A percentile compares a stretch with the other conserved stretches of the same genome.
Conservation (phyloP, 2,797 vertebrate genomes). For the Oreortyx pictus region DNA sequence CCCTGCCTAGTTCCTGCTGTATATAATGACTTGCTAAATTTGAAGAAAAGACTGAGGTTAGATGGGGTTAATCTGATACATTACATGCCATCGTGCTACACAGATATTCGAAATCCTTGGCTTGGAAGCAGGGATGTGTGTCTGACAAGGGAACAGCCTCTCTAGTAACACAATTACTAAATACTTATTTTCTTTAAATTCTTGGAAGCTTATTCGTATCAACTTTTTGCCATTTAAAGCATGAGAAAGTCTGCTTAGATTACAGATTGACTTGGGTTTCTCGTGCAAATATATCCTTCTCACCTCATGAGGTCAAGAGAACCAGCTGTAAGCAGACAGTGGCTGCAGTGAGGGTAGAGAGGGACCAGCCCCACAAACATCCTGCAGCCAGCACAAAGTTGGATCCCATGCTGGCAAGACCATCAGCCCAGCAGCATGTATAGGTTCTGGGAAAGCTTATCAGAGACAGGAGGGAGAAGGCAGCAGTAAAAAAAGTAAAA, state of each 20-base stretch:
- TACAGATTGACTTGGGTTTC: neutral
- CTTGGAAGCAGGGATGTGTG: neutral
- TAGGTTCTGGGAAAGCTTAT: neutral
- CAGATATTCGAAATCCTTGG: neutral
- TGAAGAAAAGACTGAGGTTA: neutral
- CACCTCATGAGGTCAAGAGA: neutral
- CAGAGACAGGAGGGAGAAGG: neutral
- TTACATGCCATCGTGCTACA: neutral
- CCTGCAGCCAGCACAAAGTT: neutral
- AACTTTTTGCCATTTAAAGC: neutral
- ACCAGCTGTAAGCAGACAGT: rapidly evolving
- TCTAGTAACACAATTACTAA: neutral
- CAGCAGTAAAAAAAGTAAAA: neutral
- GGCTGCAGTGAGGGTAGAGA: neutral
- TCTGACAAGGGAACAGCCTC: neutral
- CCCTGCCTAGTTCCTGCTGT: neutral
- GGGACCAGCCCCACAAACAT: neutral
- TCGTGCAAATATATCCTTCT: neutral
- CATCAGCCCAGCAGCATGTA: neutral
- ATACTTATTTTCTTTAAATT: neutral
- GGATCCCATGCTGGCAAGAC: too few relatives aligned
- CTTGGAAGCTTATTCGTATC: neutral
- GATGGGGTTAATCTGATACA: neutral
- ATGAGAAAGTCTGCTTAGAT: neutral
- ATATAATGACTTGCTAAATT: neutral